These are phyloP conservation scores for Gadopsis marmoratus DNA, from an alignment of 2,797 vertebrate species.

Conservation along the genomic window DNA sequence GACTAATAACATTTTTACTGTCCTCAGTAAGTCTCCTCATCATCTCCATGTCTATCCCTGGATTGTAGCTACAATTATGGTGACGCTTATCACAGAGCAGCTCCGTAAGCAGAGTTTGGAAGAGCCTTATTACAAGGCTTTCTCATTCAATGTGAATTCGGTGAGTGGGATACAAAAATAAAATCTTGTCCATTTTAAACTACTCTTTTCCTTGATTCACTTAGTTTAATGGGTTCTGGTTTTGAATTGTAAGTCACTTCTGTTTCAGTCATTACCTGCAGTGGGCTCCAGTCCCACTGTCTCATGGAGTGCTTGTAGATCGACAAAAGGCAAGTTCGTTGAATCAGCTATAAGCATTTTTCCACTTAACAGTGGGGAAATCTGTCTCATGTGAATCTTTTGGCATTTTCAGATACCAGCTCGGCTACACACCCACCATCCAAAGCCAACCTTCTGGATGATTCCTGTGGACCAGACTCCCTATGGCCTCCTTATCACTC, in stretches of 20 bases:
- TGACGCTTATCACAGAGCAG: constrained; percentile 92
- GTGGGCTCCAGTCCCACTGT: constrained; percentile 81
- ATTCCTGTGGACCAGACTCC: constrained; percentile 76
- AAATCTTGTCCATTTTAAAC: neutral
- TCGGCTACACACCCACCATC: constrained; percentile 83
- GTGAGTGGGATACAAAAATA: constrained; percentile 79
- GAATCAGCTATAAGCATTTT: neutral
- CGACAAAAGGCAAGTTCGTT: constrained; percentile 69
- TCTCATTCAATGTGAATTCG: constrained; percentile 88
- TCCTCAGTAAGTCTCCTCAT: constrained; percentile 54
- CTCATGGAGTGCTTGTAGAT: constrained; percentile 74
- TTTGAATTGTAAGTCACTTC: constrained; percentile 21
- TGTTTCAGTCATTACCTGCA: constrained; percentile 77
- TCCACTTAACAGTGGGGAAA: neutral
- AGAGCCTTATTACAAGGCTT: constrained; percentile 88
- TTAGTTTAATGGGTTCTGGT: neutral
- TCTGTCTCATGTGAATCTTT: constrained; percentile 37
- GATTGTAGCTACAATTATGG: constrained; percentile 84
- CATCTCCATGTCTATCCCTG: constrained; percentile 57
- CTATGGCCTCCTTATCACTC: constrained; percentile 63
- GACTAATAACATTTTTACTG: constrained; percentile 52
- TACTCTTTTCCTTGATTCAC: neutral
- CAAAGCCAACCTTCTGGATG: constrained; percentile 83
- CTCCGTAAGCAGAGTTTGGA: constrained; percentile 92
- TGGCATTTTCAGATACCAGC: constrained; percentile 84